phyloP scores from a whole-genome alignment of 2,888 invertebrate species.

The Drymonia ruficornis region DNA sequence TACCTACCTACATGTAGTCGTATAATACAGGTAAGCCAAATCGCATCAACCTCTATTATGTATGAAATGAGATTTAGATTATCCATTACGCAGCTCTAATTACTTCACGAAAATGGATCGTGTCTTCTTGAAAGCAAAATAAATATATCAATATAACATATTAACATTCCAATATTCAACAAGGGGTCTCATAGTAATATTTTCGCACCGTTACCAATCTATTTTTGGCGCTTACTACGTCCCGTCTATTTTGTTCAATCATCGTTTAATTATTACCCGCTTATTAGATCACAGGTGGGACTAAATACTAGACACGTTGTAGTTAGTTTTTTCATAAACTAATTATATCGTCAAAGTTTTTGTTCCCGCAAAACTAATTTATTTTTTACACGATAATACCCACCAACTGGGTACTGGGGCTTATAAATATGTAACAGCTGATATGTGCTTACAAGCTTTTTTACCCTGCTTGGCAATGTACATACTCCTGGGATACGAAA shows the following conservation, averaged over 20 bases:
- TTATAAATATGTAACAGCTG: slow-evolving; percentile 8
- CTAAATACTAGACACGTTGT: slow-evolving; percentile 43
- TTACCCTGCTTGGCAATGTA: no score
- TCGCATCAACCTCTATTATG: background rate
- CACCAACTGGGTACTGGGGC: slow-evolving; percentile 6
- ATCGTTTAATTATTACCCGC: slow-evolving; percentile 27
- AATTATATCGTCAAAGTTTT: slow-evolving; percentile 77
- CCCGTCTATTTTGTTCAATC: slow-evolving; percentile 16
- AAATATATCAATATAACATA: background rate
- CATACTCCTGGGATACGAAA: no score
- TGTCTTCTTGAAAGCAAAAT: background rate
- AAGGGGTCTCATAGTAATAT: background rate
- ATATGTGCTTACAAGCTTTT: background rate
- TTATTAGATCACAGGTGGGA: slow-evolving; percentile 24
- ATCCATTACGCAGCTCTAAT: background rate
- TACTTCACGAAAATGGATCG: background rate
- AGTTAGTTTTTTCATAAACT: slow-evolving; percentile 54
- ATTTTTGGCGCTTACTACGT: background rate
- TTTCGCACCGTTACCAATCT: slow-evolving; percentile 1
- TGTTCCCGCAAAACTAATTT: slow-evolving; percentile 68
- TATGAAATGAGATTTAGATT: background rate
- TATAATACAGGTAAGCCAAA: background rate
- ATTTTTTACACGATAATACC: slow-evolving; percentile 59
- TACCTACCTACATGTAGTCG: no score
- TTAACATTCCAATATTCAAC: background rate